phyloP scores from a whole-genome alignment of 2,888 invertebrate genomes.

The Drosophila aldrichi region DNA sequence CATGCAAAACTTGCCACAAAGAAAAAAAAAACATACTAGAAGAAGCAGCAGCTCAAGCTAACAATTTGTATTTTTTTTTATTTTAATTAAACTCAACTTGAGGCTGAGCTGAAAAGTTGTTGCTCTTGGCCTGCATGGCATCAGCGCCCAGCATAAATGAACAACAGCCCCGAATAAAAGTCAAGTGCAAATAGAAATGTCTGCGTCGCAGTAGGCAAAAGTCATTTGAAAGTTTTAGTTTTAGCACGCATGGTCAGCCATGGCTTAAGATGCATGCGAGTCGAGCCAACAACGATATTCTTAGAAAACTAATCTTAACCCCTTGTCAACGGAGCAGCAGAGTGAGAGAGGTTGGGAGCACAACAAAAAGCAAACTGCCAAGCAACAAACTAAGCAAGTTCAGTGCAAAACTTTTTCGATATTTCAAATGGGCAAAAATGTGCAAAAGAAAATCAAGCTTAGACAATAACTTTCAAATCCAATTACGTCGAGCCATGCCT shows the following conservation, averaged over 20 bases:
- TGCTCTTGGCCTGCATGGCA: constrained; percentile 23
- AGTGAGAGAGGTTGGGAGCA: neutral
- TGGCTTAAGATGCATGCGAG: constrained; percentile 60
- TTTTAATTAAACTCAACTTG: constrained; percentile 75
- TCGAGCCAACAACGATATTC: neutral
- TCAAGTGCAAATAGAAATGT: constrained; percentile 64
- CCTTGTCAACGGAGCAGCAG: neutral
- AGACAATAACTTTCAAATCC: constrained; percentile 76
- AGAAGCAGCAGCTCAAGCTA: constrained; percentile 1
- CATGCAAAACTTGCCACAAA: constrained; percentile 57
- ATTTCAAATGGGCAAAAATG: constrained; percentile 64
- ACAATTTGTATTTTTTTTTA: constrained; percentile 44
- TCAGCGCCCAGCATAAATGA: constrained; percentile 5
- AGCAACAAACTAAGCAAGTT: constrained; percentile 50
- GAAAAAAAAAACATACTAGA: neutral
- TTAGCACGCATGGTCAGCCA: constrained; percentile 69
- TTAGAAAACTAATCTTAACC: constrained; percentile 26
- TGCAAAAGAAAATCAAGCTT: constrained; percentile 24
- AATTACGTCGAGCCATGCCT: constrained; percentile 57
- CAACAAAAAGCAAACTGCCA: neutral
- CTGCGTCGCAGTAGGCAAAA: constrained; percentile 69
- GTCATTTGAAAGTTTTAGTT: constrained; percentile 73
- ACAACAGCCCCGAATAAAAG: constrained; percentile 27
- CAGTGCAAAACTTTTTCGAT: constrained; percentile 69
- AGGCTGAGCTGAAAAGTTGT: constrained; percentile 53